These are phyloP conservation scores for Lucilia cuprina DNA, from an alignment of 1,140 invertebrate genomes.

Conservation along the genomic window DNA sequence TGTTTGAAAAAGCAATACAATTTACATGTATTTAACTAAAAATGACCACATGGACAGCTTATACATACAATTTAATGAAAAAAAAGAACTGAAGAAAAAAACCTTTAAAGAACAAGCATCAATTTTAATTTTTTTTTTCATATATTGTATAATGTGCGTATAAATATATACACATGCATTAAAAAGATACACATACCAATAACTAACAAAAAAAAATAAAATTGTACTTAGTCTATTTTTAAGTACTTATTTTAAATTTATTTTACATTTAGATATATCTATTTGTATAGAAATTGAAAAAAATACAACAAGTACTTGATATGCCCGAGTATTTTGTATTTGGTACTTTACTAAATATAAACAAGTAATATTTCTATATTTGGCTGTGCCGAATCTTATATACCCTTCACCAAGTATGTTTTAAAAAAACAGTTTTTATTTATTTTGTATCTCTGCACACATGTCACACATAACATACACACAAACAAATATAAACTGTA, in stretches of 20 bases:
- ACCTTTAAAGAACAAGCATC: no score
- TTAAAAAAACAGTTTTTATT: no score
- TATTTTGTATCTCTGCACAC: no score
- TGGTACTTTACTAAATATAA: not conserved
- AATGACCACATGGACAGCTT: constrained; percentile 9
- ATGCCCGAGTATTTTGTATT: not conserved
- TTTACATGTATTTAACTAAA: not conserved
- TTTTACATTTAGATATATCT: not conserved
- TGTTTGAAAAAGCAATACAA: not conserved
- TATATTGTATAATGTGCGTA: not conserved
- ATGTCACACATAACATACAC: no score
- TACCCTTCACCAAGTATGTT: no score
- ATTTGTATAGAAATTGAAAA: no score
- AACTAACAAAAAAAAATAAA: no score
- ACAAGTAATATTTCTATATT: no score
- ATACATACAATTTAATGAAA: not conserved
- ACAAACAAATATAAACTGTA: no score
- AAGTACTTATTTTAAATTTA: not conserved
- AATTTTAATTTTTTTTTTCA: not conserved
- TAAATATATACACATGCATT: not conserved
- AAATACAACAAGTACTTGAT: not conserved
- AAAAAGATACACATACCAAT: not conserved
- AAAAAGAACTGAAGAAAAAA: no score
- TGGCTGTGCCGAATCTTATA: no score
- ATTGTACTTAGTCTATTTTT: not conserved